A percentile compares a stretch with the other conserved stretches of the same genome.
phyloP scores from a whole-genome alignment of 1,140 invertebrate genomes.

The Paramacrobiotus metropolitanus region DNA sequence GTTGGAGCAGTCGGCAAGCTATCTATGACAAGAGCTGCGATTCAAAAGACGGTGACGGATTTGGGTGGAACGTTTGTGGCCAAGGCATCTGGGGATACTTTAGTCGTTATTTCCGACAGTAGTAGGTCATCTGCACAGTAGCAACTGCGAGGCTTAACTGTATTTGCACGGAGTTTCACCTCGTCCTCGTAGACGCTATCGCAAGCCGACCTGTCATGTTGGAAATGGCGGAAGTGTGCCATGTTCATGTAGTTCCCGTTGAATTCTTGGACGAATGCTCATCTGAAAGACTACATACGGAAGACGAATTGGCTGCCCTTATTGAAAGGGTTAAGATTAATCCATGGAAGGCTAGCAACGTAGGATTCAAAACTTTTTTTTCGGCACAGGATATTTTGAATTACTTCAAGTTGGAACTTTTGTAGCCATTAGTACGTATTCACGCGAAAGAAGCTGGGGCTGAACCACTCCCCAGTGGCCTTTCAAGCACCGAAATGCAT shows the following conservation, averaged over 20 bases:
- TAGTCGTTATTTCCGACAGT: background rate
- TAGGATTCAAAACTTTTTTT: background rate
- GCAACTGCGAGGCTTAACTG: too few relatives aligned
- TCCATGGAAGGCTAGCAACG: background rate
- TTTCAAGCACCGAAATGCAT: background rate
- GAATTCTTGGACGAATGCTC: conserved; percentile 41
- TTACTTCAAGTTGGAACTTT: too few relatives aligned
- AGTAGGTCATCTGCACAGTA: background rate
- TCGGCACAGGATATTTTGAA: background rate
- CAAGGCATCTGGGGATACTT: background rate
- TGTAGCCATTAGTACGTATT: too few relatives aligned
- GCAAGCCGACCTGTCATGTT: conserved; percentile 26
- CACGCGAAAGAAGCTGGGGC: background rate
- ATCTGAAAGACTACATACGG: conserved; percentile 15
- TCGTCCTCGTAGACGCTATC: background rate
- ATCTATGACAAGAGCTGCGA: background rate
- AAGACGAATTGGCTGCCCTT: background rate
- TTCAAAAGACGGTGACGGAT: background rate
- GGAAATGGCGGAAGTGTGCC: conserved; percentile 34
- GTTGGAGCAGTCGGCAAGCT: too few relatives aligned
- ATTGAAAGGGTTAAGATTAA: background rate
- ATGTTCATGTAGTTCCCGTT: conserved; percentile 52
- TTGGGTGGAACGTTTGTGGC: background rate
- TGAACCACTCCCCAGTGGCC: background rate
- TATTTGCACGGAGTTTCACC: background rate